Evolutionary conservation across 64 coral and sea anemone species (phyloP).

Genomic region (Montipora efflorescens): DNA sequence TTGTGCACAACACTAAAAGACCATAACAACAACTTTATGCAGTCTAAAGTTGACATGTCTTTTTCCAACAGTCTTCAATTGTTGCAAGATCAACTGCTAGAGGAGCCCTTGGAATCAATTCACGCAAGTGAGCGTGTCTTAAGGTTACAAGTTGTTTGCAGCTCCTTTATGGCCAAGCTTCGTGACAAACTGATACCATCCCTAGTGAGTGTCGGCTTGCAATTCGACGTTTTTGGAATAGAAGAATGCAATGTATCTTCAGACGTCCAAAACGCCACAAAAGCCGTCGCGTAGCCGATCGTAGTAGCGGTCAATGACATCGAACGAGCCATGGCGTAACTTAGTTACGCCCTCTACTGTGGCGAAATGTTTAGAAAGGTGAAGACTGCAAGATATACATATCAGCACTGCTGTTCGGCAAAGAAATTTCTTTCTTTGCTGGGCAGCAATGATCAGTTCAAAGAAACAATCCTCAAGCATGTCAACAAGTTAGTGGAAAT

Average conservation of each 20-base stretch:
- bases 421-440: conserved; percentile 34
- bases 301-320: background rate
- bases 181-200: background rate
- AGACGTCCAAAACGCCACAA: background rate
- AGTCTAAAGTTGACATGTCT: conserved; percentile 8
- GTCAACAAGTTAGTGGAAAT: conserved; percentile 2
- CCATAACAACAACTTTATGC: conserved; percentile 5
- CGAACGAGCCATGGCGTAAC: conserved; percentile 18
- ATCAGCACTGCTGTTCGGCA: background rate
- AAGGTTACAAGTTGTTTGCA: background rate
- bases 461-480: background rate
- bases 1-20: background rate
- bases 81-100: background rate
- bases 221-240: conserved; percentile 12
- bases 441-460: background rate
- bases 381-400: background rate
- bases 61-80: background rate
- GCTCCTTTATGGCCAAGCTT: background rate
- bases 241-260: background rate
- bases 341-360: background rate
- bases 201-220: background rate
- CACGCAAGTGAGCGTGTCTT: background rate
- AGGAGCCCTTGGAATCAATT: background rate
- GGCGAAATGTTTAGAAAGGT: background rate
- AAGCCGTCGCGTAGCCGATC: background rate